Conservation (phyloP, 2,113 vertebrate genomes). For the Oxygymnocypris stewartii region DNA sequence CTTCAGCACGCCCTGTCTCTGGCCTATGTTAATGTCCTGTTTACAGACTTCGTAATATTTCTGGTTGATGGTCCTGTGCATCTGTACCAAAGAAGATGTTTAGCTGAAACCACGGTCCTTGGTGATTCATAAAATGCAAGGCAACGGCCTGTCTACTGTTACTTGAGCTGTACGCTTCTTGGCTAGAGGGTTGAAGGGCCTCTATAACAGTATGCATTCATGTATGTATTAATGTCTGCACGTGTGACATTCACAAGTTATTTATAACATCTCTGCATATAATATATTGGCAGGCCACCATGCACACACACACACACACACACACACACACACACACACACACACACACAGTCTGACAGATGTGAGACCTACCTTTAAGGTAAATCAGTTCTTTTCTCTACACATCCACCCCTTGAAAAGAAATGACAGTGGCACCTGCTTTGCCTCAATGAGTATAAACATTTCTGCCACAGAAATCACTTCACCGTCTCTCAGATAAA, state of each 20-base stretch:
- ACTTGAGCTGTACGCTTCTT: background rate
- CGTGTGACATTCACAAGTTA: background rate
- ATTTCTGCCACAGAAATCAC: constrained; percentile 30
- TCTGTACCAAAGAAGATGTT: background rate
- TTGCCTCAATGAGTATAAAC: constrained; percentile 35
- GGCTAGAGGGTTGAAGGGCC: background rate
- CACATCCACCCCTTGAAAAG: constrained; percentile 32
- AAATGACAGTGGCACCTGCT: constrained; percentile 42
- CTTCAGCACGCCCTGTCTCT: too few relatives aligned
- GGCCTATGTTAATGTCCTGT: too few relatives aligned
- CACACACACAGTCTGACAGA: constrained; percentile 12
- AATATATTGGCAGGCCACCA: background rate
- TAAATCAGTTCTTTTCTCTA: constrained; percentile 49
- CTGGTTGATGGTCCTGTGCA: too few relatives aligned
- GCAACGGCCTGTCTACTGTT: background rate
- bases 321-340: background rate
- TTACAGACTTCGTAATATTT: too few relatives aligned
- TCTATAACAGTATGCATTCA: background rate
- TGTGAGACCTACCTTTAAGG: constrained; percentile 59
- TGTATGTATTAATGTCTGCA: background rate
- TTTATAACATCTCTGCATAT: constrained; percentile 1
- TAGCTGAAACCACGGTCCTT: background rate
- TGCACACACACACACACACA: background rate
- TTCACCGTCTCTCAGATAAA: constrained; percentile 15
- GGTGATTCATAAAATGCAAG: background rate